phyloP scores from a whole-genome alignment of 2,888 invertebrate genomes.

The Sphaerophoria rueppellii region DNA sequence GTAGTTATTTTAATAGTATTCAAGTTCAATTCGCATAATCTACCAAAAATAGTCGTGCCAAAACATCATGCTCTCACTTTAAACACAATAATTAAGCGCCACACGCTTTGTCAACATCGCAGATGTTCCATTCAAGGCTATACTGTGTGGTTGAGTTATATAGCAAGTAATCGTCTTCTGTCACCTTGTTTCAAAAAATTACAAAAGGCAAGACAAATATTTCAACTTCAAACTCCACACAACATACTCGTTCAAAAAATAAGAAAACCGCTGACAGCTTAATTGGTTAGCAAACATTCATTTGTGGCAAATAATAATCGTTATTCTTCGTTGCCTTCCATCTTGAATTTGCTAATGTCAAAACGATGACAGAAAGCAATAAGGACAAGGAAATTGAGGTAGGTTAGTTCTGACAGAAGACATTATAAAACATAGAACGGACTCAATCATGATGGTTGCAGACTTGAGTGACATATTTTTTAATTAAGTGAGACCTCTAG shows the following conservation, averaged over 20 bases:
- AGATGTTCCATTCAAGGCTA: constrained; percentile 7
- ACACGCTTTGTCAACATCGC: constrained; percentile 61
- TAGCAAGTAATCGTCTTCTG: constrained; percentile 24
- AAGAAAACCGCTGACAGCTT: constrained; percentile 55
- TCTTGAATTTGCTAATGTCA: constrained; percentile 31
- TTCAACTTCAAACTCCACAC: not conserved
- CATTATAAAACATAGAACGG: not conserved
- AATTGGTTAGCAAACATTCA: constrained; percentile 67
- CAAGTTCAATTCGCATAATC: constrained; percentile 51
- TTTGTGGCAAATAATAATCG: constrained; percentile 29
- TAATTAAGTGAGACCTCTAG: constrained; percentile 69
- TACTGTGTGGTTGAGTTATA: constrained; percentile 21
- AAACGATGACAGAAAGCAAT: constrained; percentile 24
- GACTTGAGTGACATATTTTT: constrained; percentile 69
- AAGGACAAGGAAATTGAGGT: constrained; percentile 28
- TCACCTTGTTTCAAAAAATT: constrained; percentile 15
- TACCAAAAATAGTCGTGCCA: constrained; percentile 23
- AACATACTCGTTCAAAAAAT: constrained; percentile 4
- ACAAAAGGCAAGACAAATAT: not conserved
- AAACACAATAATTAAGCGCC: constrained; percentile 69
- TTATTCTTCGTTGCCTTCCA: no score
- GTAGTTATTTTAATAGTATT: no score
- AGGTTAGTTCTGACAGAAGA: constrained; percentile 31
- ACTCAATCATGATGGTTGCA: constrained; percentile 5
- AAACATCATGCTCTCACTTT: constrained; percentile 49